A percentile compares a stretch with the other conserved stretches of the same genome.
Conservation (phyloP, 2,888 invertebrate genomes). For the Drosophila quinaria region DNA sequence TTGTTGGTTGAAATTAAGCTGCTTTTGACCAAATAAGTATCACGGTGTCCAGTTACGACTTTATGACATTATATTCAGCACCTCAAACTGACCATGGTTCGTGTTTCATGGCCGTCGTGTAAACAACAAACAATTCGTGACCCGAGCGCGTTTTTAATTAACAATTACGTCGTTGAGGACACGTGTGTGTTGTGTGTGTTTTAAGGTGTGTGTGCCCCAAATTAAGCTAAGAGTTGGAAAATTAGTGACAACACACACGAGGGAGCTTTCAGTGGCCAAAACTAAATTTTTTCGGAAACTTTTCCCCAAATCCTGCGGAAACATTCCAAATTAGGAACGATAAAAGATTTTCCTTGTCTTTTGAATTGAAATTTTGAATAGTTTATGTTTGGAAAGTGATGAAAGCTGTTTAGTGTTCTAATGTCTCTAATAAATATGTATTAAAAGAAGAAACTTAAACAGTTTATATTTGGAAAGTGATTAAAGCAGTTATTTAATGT, state of each 20-base stretch:
- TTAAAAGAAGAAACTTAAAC: too few relatives aligned
- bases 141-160: slow-evolving; percentile 71
- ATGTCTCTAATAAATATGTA: too few relatives aligned
- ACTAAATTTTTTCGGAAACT: slow-evolving; percentile 1
- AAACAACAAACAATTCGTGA: slow-evolving; percentile 60
- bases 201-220: slow-evolving; percentile 38
- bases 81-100: slow-evolving; percentile 28
- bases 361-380: background rate
- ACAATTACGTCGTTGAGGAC: slow-evolving; percentile 65
- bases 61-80: slow-evolving; percentile 46
- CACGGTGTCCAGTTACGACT: slow-evolving; percentile 10
- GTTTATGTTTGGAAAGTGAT: background rate
- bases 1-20: slow-evolving; percentile 7
- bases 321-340: background rate
- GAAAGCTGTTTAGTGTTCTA: too few relatives aligned
- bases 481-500: too few relatives aligned
- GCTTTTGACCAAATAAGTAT: slow-evolving; percentile 7
- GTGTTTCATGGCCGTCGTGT: slow-evolving; percentile 22
- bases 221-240: slow-evolving; percentile 73
- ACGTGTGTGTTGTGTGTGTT: slow-evolving; percentile 48
- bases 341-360: background rate
- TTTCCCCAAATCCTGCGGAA: background rate
- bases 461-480: background rate
- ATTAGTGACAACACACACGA: slow-evolving; percentile 50
- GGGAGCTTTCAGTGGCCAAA: slow-evolving; percentile 34